Base-by-base conservation (phyloP, 2,113 vertebrate species). In the Notarius quadriscutis region DNA sequence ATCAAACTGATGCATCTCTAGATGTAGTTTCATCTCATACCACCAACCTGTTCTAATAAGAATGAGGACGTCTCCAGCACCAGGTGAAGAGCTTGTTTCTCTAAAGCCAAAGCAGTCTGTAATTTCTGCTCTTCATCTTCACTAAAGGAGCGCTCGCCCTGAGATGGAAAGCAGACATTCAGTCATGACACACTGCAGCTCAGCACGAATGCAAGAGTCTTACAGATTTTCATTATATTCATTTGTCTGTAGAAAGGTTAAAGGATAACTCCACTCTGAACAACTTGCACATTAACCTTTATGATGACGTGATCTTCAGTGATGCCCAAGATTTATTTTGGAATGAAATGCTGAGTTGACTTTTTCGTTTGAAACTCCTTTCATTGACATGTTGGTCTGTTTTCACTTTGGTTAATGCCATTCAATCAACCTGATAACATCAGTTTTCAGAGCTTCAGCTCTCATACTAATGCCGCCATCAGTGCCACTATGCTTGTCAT, bases 91-190 rank as follows among this genome's bases (percentile, higher is more conserved):
- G 96, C 96, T 77, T 95, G 95, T 91, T 97, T 98, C 84, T 98
- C 97, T 93, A 99, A 57, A 0, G 95, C 96, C 87, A 99, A 96
- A 25, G 98, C 97, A 41, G 90, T 88, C 84, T 97, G 96, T 86
- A 99, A 96, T 86, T 99, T 99, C 93, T 98, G 95, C 90, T 99
- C 97, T 84, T 99, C 98, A 48, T 99, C 98, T 90, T 97, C 96
- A 88, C 95, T 99, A 93, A 99, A 99, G 55, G 95, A 96, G 65
- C 94, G 96, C 90, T 99, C 98, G 65, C 92, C 93, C 98, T 99
- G 86, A 81, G 93, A 69, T 12, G 12, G 57, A 84, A 83, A 51
- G 34, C 71, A 75, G 5, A 81, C 2, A 25, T 62, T 41, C 17
- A 60, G 55, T 11, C 8, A 7, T 81, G 12, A 81, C 41, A 48